phyloP scores from a whole-genome alignment of 1,140 invertebrate genomes.

The Chironomus tepperi region DNA sequence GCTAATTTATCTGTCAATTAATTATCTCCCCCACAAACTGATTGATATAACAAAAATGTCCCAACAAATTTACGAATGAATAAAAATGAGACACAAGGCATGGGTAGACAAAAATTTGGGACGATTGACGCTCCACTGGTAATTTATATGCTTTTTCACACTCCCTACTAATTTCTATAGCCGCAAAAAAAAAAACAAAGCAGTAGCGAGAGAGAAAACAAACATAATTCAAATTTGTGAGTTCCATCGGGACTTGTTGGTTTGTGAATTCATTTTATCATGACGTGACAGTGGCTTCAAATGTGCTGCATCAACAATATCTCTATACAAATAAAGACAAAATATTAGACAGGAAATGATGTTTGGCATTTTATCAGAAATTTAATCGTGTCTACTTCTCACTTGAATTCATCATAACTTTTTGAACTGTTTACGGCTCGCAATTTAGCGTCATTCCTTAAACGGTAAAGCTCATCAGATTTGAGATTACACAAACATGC shows the following conservation, averaged over 20 bases:
- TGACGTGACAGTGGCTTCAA: slow-evolving; percentile 37
- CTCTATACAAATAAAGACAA: slow-evolving; percentile 32
- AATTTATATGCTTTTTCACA: too few relatives aligned
- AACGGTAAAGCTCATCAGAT: slow-evolving; percentile 45
- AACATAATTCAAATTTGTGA: slow-evolving; percentile 26
- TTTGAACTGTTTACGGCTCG: slow-evolving; percentile 46
- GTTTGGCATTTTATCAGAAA: neutral
- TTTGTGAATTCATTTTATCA: slow-evolving; percentile 38
- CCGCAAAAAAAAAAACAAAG: too few relatives aligned
- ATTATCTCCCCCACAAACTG: neutral
- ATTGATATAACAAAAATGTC: neutral
- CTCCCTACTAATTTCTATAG: too few relatives aligned
- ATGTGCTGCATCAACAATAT: slow-evolving; percentile 44
- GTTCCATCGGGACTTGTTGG: slow-evolving; percentile 36
- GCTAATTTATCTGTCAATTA: slow-evolving; percentile 9
- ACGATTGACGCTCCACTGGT: too few relatives aligned
- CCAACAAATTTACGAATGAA: neutral
- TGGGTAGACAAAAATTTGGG: too few relatives aligned
- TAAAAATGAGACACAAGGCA: neutral
- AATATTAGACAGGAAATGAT: neutral
- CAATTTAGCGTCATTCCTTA: slow-evolving; percentile 53
- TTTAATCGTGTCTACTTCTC: slow-evolving; percentile 24
- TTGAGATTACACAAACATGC: slow-evolving; percentile 32
- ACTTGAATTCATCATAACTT: slow-evolving; percentile 52
- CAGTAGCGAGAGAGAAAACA: neutral